Conservation (phyloP, 2,113 vertebrate species). For the Myrmophylax atrothorax region DNA sequence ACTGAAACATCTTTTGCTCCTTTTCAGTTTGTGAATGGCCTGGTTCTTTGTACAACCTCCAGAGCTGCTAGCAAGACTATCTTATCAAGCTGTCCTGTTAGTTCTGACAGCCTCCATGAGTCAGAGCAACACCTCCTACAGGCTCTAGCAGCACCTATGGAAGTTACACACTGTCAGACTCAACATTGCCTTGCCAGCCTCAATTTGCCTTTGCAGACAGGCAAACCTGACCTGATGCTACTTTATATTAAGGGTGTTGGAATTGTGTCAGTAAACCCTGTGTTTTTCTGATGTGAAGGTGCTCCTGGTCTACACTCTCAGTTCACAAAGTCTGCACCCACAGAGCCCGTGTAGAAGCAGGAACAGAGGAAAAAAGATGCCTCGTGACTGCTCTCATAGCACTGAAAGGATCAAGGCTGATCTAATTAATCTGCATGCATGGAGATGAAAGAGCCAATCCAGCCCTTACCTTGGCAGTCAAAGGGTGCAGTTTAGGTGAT, state of each 20-base stretch:
- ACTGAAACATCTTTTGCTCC: not conserved
- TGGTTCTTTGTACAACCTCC: not conserved
- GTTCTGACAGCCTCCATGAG: not conserved
- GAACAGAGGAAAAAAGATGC: not conserved
- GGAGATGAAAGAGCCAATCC: not conserved
- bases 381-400: not conserved
- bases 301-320: not conserved
- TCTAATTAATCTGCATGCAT: not conserved
- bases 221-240: not conserved
- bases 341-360: not conserved
- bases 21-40: not conserved
- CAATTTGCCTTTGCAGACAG: not conserved
- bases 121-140: conserved; percentile 26
- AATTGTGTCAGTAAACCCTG: not conserved
- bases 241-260: not conserved
- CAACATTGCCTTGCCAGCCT: not conserved
- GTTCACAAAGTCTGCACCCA: not conserved
- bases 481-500: not conserved
- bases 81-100: not conserved
- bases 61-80: not conserved
- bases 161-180: not conserved
- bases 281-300: not conserved
- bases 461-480: not conserved
- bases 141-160: not conserved
- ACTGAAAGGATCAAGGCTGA: not conserved